These are phyloP conservation scores for Bathynomus jamesi DNA, from an alignment of 1,140 invertebrate genomes.

Conservation along the genomic window DNA sequence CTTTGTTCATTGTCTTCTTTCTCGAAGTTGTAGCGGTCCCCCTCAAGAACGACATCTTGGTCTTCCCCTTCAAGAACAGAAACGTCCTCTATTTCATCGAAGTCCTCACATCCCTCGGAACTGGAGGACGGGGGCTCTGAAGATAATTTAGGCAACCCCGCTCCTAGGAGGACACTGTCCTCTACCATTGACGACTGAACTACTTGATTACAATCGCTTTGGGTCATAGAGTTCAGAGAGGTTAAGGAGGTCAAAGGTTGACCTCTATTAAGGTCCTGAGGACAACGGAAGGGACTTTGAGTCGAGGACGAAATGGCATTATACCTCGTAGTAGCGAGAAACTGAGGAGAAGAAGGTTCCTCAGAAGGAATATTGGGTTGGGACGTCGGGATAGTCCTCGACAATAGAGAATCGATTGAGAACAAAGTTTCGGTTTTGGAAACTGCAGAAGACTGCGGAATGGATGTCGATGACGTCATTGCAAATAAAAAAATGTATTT, in stretches of 20 bases:
- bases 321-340: not conserved
- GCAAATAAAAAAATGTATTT: not conserved
- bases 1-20: not conserved
- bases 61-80: not conserved
- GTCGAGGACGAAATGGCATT: not conserved
- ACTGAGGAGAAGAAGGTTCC: not conserved
- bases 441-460: not conserved
- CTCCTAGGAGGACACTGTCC: not conserved
- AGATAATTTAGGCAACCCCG: not conserved
- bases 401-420: not conserved
- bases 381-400: not conserved
- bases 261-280: not conserved
- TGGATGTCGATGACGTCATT: not conserved
- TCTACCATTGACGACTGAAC: too few species aligned
- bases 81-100: not conserved
- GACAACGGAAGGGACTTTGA: not conserved
- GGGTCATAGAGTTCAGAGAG: too few species aligned
- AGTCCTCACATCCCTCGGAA: not conserved
- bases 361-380: not conserved
- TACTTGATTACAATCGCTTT: too few species aligned
- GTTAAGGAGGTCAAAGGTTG: not conserved
- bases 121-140: not conserved
- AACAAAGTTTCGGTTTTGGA: not conserved
- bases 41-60: not conserved
- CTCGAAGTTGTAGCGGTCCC: not conserved